These are phyloP conservation scores for Acrobasis repandana DNA, from an alignment of 2,888 invertebrate genomes.

Conservation along the genomic window DNA sequence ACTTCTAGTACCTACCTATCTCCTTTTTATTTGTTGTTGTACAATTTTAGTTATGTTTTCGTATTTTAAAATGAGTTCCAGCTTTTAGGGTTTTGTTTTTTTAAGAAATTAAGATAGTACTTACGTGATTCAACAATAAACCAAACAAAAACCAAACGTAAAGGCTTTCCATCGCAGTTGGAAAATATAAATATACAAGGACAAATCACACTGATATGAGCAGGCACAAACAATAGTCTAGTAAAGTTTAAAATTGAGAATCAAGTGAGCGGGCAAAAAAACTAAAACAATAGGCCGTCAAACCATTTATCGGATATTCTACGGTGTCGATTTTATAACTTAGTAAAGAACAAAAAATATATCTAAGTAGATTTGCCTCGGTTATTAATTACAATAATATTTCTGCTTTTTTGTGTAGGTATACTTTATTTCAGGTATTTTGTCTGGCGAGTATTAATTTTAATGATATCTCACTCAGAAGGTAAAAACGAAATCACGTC, in stretches of 20 bases:
- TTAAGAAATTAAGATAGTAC: no score
- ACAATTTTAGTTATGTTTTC: no score
- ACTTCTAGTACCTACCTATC: no score
- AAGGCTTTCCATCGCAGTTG: no score
- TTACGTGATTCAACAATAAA: no score
- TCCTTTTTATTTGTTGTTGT: no score
- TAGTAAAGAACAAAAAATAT: constrained; percentile 6
- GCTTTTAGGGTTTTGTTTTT: no score
- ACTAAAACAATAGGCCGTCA: neutral
- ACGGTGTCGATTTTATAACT: constrained; percentile 3
- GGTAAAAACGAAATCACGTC: neutral
- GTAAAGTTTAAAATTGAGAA: neutral
- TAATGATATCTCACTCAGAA: neutral
- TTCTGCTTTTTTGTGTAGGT: neutral
- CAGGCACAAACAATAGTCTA: neutral
- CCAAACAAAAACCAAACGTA: no score
- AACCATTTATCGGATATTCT: constrained; percentile 8
- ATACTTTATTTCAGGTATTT: neutral
- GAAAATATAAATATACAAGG: no score
- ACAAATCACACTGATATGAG: no score
- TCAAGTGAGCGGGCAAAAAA: neutral
- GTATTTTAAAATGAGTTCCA: no score
- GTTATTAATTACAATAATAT: constrained; percentile 6
- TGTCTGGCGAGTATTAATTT: neutral
- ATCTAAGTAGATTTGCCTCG: constrained; percentile 1